These are phyloP conservation scores for Microctenopoma stevenorrisi DNA, from an alignment of 2,797 vertebrate species.

Conservation along the genomic window DNA sequence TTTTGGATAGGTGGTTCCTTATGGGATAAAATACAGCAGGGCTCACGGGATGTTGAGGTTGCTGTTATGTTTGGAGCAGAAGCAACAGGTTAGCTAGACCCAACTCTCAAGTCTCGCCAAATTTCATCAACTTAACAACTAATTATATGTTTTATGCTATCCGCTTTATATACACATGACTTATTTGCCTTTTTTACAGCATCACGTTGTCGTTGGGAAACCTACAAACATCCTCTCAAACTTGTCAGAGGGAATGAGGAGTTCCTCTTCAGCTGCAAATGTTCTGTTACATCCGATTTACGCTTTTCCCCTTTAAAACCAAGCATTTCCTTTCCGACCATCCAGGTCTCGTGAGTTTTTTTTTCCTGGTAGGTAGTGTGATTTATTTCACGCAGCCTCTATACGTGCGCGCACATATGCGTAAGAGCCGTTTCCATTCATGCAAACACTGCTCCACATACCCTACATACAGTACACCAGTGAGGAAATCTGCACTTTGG, in stretches of 20 bases:
- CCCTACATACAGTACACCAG: constrained; percentile 25
- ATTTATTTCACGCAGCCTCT: constrained; percentile 65
- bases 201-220: constrained; percentile 27
- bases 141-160: constrained; percentile 6
- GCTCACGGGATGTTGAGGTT: constrained; percentile 38
- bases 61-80: constrained; percentile 44
- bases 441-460: constrained; percentile 26
- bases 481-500: constrained; percentile 66
- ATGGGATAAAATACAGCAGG: constrained; percentile 55
- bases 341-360: constrained; percentile 40
- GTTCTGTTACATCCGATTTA: constrained; percentile 72
- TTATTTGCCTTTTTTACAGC: constrained; percentile 19
- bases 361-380: constrained; percentile 33
- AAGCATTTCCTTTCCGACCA: constrained; percentile 71
- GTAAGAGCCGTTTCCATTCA: constrained; percentile 15
- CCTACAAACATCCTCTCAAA: constrained; percentile 40
- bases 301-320: constrained; percentile 67
- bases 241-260: constrained; percentile 58
- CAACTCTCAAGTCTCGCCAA: constrained; percentile 18
- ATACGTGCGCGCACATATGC: constrained; percentile 4
- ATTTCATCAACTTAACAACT: constrained; percentile 8
- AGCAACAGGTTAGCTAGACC: constrained; percentile 67
- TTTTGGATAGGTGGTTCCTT: constrained; percentile 65
- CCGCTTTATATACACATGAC: not conserved
- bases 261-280: constrained; percentile 57